Conservation (phyloP, 2,113 vertebrate genomes). For the Microtus montanus region DNA sequence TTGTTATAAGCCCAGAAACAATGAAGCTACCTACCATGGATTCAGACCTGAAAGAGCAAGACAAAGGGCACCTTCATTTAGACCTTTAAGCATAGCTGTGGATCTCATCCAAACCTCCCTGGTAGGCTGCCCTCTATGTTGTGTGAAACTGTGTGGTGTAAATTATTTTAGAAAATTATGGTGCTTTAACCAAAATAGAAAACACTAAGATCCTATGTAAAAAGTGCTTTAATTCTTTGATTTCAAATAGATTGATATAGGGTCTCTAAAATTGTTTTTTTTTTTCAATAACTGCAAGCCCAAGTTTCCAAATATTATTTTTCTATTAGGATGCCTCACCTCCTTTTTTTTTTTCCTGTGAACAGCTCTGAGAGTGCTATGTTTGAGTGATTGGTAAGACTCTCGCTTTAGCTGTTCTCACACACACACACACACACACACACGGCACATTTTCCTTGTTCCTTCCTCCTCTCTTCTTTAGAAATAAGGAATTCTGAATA, state of each 20-base stretch:
- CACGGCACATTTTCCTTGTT: not conserved
- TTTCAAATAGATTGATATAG: not conserved
- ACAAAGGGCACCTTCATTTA: not conserved
- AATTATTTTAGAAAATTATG: slow-evolving; percentile 2
- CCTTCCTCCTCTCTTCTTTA: not conserved
- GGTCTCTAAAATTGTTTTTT: not conserved
- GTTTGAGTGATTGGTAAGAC: not conserved
- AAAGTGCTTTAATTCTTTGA: not conserved
- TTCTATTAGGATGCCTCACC: not conserved
- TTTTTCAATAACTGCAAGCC: not conserved
- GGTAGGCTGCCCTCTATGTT: not conserved
- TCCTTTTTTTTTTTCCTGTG: not conserved
- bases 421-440: not conserved
- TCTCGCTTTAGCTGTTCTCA: not conserved
- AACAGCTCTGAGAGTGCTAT: not conserved
- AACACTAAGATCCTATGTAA: not conserved
- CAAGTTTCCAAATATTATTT: not conserved
- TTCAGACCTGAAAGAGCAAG: not conserved
- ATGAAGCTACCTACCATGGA: not conserved
- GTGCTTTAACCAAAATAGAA: not conserved
- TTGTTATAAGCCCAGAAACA: not conserved
- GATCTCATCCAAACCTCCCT: not conserved
- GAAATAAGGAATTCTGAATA: slow-evolving; percentile 29
- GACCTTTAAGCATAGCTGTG: not conserved
- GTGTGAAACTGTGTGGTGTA: not conserved